phyloP scores from a whole-genome alignment of 2,888 invertebrate species.

The Erebia epiphron region DNA sequence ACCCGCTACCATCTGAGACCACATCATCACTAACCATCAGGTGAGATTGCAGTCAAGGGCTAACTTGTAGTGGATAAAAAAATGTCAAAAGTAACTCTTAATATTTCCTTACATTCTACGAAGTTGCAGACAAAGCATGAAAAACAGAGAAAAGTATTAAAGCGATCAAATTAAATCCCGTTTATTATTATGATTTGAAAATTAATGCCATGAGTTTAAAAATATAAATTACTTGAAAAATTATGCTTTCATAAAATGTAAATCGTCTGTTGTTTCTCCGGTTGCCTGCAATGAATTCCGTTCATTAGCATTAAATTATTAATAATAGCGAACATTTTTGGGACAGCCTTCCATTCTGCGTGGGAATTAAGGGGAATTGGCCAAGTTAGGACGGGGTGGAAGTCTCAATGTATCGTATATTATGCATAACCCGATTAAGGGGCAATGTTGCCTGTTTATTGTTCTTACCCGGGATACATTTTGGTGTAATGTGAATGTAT shows the following conservation, averaged over 20 bases:
- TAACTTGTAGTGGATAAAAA: no score
- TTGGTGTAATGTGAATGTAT: constrained; percentile 2
- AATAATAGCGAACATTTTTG: constrained; percentile 27
- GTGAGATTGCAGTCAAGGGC: no score
- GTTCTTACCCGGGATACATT: neutral
- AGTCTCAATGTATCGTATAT: constrained; percentile 13
- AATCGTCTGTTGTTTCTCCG: constrained; percentile 32
- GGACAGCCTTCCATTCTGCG: constrained; percentile 33
- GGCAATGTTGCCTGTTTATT: constrained; percentile 6
- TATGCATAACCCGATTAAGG: constrained; percentile 16
- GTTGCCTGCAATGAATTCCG: constrained; percentile 36
- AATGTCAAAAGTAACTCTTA: no score
- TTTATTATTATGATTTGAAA: no score
- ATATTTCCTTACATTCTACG: no score
- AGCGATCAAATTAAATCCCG: no score
- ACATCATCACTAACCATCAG: no score
- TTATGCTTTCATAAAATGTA: constrained; percentile 24
- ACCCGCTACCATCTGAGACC: no score
- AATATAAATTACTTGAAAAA: constrained; percentile 10
- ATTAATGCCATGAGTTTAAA: neutral
- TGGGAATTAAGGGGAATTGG: constrained; percentile 32
- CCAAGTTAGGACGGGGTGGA: constrained; percentile 9
- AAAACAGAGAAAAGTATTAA: no score
- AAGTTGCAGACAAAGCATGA: no score
- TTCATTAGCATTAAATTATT: constrained; percentile 43